Conservation (phyloP, 2,888 invertebrate species). For the Coleophora flavipennella region DNA sequence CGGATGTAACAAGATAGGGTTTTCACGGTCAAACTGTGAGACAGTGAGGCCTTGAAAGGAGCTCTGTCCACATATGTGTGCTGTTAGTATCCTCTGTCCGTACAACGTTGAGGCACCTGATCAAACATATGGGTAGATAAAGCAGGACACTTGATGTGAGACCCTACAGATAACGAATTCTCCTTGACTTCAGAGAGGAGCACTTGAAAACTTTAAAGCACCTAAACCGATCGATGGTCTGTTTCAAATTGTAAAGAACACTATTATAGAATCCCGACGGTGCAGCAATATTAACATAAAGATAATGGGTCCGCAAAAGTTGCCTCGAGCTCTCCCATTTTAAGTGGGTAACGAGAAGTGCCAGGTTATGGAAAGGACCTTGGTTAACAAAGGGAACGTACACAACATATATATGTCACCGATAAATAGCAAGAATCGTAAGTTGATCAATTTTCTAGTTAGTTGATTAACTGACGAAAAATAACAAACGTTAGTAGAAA, state of each 20-base stretch:
- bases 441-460: too few relatives aligned
- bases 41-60: slow-evolving; percentile 42
- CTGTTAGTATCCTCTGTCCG: slow-evolving; percentile 39
- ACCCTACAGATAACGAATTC: slow-evolving; percentile 49
- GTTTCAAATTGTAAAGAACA: neutral
- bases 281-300: slow-evolving; percentile 19
- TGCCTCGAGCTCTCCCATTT: slow-evolving; percentile 26
- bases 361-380: slow-evolving; percentile 27
- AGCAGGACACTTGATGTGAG: slow-evolving; percentile 64
- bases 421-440: too few relatives aligned
- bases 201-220: slow-evolving; percentile 27
- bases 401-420: too few relatives aligned
- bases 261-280: slow-evolving; percentile 2
- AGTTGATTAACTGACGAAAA: too few relatives aligned
- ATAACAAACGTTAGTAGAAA: too few relatives aligned
- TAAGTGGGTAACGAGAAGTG: slow-evolving; percentile 25
- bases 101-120: slow-evolving; percentile 56
- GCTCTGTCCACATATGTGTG: slow-evolving; percentile 33
- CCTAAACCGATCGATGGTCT: too few relatives aligned
- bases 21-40: slow-evolving; percentile 51
- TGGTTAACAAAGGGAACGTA: slow-evolving; percentile 34
- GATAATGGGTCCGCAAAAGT: slow-evolving; percentile 13
- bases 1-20: slow-evolving; percentile 31
- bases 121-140: slow-evolving; percentile 67
- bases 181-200: slow-evolving; percentile 36